These are phyloP conservation scores for Shargacucullia verbasci DNA, from an alignment of 2,888 invertebrate species.

Conservation along the genomic window DNA sequence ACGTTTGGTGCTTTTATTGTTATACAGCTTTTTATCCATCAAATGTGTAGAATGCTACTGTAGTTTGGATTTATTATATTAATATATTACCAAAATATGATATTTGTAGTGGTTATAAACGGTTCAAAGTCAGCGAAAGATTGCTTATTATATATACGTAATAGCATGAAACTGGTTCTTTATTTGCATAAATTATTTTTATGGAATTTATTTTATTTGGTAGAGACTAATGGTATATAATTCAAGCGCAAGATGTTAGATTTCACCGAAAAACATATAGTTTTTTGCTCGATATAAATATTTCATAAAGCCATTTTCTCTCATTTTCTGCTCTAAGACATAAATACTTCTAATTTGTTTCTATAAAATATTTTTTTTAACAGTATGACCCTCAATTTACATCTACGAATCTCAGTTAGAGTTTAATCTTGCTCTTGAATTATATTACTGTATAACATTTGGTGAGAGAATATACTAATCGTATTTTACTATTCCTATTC, in stretches of 20 bases:
- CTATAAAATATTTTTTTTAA: too few relatives aligned
- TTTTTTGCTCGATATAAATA: conserved; percentile 39
- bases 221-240: conserved; percentile 73
- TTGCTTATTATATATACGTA: conserved; percentile 64
- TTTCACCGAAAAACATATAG: conserved; percentile 10
- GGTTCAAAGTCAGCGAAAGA: conserved; percentile 41
- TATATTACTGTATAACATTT: conserved; percentile 74
- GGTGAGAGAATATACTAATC: conserved; percentile 86
- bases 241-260: conserved; percentile 76
- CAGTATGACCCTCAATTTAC: too few relatives aligned
- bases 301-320: not conserved
- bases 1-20: conserved; percentile 71
- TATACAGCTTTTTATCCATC: conserved; percentile 57
- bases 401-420: not conserved
- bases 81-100: conserved; percentile 54
- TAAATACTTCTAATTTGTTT: too few relatives aligned
- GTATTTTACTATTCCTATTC: conserved; percentile 84
- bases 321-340: not conserved
- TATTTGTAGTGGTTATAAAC: conserved; percentile 44
- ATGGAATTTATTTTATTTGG: conserved; percentile 70
- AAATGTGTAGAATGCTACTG: conserved; percentile 69
- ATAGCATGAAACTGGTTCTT: conserved; percentile 79
- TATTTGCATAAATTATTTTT: conserved; percentile 68
- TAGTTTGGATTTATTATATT: conserved; percentile 56
- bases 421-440: conserved; percentile 79